Evolutionary conservation across 2,888 invertebrate species (phyloP), one percentile per base, ranked within the genome.

Genomic region (Pristionchus arcanus): DNA sequence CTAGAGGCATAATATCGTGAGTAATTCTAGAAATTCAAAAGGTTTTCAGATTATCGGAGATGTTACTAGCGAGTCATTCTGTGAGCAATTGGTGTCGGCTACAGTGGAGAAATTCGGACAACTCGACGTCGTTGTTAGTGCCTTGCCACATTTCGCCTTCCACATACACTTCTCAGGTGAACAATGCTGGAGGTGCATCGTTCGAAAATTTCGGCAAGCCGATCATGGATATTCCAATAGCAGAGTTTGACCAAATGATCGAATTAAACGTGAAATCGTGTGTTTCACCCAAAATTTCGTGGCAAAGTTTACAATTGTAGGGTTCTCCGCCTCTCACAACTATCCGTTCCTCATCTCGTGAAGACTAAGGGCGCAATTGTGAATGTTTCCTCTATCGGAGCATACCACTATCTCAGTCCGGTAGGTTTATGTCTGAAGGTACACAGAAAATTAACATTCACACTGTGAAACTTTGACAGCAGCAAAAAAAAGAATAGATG

Each of bases 161-260:
- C 42, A 49, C 4, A 7, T 49, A 49, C 9, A 11, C 0, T 49
- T 49, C 34, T 7, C 11, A 77, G 83, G 55, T 83, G 83, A 77
- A 77, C 77, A 77, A 77, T n/a, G 77, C 77, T 4, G 77, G 77
- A 1, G 77, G 68, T 3, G 68, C n/a, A 31, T 68, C 68, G 11
- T 28, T 68, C 68, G 68, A 2, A 1, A 68, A 31, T 13, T n/a
- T 68, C 28, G 13, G 77, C 28, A 68, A 68, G 31, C n/a, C 68
- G 9, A 68, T 42, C 28, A 37, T 83, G 31, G 55, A 55, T 28
- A 19, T 28, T n/a, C 53, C 83, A 11, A 28, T 83, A 4, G 53
- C 28, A 28, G 55, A 83, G 16, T 83, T 83, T 16, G 83, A 83
- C 21, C 31, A 83, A 16, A 83, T 83, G 53, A 83, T 83, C 0